Evolutionary conservation across 2,888 invertebrate genomes (phyloP).

Genomic region (Hedychridium roseum): DNA sequence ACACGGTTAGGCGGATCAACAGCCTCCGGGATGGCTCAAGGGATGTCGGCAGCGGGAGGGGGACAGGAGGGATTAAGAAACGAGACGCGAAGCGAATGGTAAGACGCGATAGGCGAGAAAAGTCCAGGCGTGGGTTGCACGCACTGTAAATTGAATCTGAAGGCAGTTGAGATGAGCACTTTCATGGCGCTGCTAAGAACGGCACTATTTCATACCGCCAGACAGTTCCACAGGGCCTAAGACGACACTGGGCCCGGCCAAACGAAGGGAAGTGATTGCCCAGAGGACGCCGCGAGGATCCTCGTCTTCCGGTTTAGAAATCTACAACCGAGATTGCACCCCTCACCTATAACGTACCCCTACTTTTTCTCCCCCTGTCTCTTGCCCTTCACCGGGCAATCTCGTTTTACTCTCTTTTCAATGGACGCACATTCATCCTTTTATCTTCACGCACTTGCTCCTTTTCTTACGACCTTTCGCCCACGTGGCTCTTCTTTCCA

Average conservation of each 20-base stretch:
- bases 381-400: too few species aligned
- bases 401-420: too few species aligned
- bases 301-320: conserved; percentile 45
- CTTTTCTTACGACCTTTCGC: too few species aligned
- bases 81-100: conserved; percentile 3
- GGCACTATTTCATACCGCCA: conserved; percentile 53
- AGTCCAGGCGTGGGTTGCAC: too few species aligned
- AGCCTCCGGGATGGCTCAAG: too few species aligned
- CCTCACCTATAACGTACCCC: conserved; percentile 45
- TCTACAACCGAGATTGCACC: conserved; percentile 42
- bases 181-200: conserved; percentile 42
- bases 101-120: conserved; percentile 22
- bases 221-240: conserved; percentile 13
- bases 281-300: conserved; percentile 21
- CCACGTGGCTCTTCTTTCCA: conserved; percentile 37
- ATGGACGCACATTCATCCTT: too few species aligned
- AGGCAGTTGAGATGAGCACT: conserved; percentile 50
- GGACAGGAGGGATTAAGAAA: background rate
- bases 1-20: too few species aligned
- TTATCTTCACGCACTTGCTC: too few species aligned
- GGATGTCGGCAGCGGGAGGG: background rate
- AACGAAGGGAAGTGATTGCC: conserved; percentile 48
- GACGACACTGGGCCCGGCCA: conserved; percentile 34
- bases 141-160: conserved; percentile 56
- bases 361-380: too few species aligned